Conservation (phyloP, 2,113 vertebrate genomes). For the Grammomys surdaster region DNA sequence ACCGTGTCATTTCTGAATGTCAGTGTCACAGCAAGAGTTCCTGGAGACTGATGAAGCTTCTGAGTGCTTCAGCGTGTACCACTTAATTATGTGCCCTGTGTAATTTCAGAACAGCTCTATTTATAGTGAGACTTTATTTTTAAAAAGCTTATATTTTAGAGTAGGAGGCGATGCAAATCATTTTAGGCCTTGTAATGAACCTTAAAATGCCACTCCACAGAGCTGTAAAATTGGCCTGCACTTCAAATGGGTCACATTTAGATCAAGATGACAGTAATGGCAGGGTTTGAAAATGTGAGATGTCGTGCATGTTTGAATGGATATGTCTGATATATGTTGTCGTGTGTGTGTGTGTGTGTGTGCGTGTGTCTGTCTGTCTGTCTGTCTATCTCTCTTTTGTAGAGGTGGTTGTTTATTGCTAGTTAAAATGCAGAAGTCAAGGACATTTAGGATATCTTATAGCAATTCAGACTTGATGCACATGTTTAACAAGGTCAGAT, state of each 20-base stretch:
- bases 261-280: constrained; percentile 48
- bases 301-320: background rate
- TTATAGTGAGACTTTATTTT: constrained; percentile 76
- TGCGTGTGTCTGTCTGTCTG: background rate
- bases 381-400: background rate
- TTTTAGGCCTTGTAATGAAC: constrained; percentile 57
- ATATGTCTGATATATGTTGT: background rate
- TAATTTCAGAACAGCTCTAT: constrained; percentile 76
- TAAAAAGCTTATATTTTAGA: constrained; percentile 72
- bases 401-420: background rate
- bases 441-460: background rate
- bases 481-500: background rate
- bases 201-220: constrained; percentile 50
- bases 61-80: constrained; percentile 48
- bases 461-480: background rate
- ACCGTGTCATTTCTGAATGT: constrained; percentile 29
- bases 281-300: background rate
- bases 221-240: constrained; percentile 52
- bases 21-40: background rate
- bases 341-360: background rate
- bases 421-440: background rate
- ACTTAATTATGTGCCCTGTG: constrained; percentile 68
- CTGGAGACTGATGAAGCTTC: constrained; percentile 51
- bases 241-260: constrained; percentile 51
- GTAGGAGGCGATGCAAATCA: constrained; percentile 58